A percentile compares a stretch with the other conserved stretches of the same genome.
Evolutionary conservation across 2,113 vertebrate genomes (phyloP).

Genomic region (Notarius lentiginosus): DNA sequence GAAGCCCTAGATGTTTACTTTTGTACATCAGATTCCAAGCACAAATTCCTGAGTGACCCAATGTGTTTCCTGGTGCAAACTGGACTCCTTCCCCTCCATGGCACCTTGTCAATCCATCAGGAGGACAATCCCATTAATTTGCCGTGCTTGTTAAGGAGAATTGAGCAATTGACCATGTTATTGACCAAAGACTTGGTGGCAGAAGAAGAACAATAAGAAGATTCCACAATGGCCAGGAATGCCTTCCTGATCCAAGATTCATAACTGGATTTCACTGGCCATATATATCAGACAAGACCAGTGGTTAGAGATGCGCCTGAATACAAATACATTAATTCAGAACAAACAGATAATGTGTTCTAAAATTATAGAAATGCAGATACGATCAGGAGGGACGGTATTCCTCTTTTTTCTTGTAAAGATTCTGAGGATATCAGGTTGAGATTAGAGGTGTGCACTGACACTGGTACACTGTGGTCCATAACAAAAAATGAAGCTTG

Average conservation of each 20-base stretch:
- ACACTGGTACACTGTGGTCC: background rate
- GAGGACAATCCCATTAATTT: background rate
- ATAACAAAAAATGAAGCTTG: background rate
- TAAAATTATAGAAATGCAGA: too few species aligned
- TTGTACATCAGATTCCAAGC: too few species aligned
- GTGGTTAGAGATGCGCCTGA: background rate
- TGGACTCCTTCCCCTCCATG: background rate
- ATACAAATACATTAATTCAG: background rate
- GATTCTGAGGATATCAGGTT: background rate
- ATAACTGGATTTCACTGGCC: background rate
- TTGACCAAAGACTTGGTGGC: background rate
- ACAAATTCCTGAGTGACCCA: too few species aligned
- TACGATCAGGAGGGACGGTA: background rate
- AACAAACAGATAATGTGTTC: too few species aligned
- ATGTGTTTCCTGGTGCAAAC: background rate
- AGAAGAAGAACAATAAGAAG: background rate
- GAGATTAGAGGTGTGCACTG: background rate
- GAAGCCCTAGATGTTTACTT: too few species aligned
- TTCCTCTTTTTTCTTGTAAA: too few species aligned
- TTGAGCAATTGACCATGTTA: background rate
- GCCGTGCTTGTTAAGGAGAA: background rate
- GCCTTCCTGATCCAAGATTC: background rate
- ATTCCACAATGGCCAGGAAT: background rate
- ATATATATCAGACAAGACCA: background rate
- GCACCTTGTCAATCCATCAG: background rate